These are phyloP conservation scores for Limnephilus lunatus DNA, from an alignment of 2,888 invertebrate species.

Conservation along the genomic window DNA sequence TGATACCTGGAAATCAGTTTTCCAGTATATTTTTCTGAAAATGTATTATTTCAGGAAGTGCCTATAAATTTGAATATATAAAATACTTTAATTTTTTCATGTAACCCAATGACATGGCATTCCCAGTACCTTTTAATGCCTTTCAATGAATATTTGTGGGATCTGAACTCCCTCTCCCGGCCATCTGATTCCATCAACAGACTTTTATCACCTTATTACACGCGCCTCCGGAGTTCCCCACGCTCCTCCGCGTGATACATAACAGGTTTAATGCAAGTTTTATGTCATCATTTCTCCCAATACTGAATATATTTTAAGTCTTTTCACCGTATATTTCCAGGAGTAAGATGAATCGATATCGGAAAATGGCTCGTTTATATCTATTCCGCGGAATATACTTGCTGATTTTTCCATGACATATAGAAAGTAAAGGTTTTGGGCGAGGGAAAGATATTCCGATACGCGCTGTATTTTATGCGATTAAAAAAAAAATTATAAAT, in stretches of 20 bases:
- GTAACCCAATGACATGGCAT: neutral
- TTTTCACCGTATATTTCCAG: neutral
- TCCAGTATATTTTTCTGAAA: neutral
- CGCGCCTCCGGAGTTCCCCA: neutral
- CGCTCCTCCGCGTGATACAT: neutral
- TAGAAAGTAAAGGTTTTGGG: neutral
- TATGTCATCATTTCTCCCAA: slow-evolving; percentile 29
- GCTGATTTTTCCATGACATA: neutral
- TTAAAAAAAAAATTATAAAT: neutral
- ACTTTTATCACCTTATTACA: slow-evolving; percentile 39
- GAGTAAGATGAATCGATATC: slow-evolving; percentile 2
- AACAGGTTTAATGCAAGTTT: slow-evolving; percentile 27
- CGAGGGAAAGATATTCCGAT: neutral
- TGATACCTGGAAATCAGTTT: neutral
- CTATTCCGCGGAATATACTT: neutral
- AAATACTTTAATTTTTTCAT: neutral
- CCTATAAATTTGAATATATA: neutral
- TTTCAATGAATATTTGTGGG: slow-evolving; percentile 14
- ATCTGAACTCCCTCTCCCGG: slow-evolving; percentile 4
- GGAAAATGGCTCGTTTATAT: neutral
- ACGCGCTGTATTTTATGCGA: neutral
- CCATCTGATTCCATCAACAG: neutral
- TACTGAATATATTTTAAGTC: slow-evolving; percentile 9
- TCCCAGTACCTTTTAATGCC: neutral
- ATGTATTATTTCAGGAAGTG: neutral